These are phyloP conservation scores for Nephrotoma flavescens DNA, from an alignment of 2,888 invertebrate species.

Conservation along the genomic window DNA sequence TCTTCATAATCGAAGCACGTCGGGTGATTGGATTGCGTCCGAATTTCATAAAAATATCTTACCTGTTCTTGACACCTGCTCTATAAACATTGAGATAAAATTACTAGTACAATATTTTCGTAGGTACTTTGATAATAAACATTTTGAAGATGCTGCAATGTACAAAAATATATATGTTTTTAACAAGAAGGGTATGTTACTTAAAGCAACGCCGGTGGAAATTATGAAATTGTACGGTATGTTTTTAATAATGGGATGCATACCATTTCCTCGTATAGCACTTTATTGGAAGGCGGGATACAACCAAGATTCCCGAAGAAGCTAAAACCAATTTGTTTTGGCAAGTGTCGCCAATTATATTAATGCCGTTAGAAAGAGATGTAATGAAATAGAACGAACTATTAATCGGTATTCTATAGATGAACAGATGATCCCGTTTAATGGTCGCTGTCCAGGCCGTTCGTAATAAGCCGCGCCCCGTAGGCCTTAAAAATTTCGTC, in stretches of 20 bases:
- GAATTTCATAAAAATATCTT: background rate
- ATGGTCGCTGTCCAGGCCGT: too few species aligned
- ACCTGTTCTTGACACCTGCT: background rate
- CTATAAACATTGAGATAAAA: background rate
- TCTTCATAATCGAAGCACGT: background rate
- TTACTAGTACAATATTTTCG: background rate
- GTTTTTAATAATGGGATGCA: background rate
- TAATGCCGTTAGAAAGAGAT: too few species aligned
- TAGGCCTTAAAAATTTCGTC: too few species aligned
- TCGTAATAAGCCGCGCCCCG: too few species aligned
- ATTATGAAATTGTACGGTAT: background rate
- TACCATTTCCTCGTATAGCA: background rate
- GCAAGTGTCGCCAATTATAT: too few species aligned
- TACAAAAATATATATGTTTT: background rate
- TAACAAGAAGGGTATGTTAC: background rate
- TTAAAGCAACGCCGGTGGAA: background rate
- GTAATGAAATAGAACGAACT: too few species aligned
- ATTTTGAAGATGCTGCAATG: background rate
- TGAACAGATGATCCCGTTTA: too few species aligned
- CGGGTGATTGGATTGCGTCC: background rate
- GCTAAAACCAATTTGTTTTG: too few species aligned
- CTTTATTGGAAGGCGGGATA: background rate
- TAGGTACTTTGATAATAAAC: background rate
- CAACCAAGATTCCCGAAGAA: too few species aligned
- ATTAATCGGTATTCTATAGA: too few species aligned